A percentile compares a stretch with the other conserved stretches of the same genome.
Conservation (phyloP, 1,140 invertebrate species). For the Triops cancriformis region DNA sequence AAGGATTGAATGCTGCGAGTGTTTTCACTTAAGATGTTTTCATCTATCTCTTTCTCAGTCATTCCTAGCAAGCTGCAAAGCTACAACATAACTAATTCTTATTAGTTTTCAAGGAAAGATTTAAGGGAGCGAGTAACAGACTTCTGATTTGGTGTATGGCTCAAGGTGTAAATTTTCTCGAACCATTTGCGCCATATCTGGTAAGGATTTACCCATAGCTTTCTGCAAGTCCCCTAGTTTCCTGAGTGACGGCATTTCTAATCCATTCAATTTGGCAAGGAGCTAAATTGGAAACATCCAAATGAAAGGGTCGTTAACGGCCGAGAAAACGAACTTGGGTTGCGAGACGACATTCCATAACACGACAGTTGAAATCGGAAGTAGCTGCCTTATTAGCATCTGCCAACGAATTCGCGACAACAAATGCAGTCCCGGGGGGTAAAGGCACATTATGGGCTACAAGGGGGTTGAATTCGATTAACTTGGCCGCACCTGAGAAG, state of each 20-base stretch:
- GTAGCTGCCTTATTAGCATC: constrained; percentile 91
- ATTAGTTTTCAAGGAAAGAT: not conserved
- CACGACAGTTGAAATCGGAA: constrained; percentile 75
- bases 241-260: constrained; percentile 16
- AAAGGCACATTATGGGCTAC: constrained; percentile 64
- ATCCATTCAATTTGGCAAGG: constrained; percentile 23
- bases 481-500: constrained; percentile 62
- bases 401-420: constrained; percentile 84
- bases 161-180: constrained; percentile 54
- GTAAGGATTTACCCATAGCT: constrained; percentile 49
- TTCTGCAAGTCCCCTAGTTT: constrained; percentile 62
- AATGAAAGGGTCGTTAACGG: not conserved
- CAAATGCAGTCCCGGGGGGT: constrained; percentile 74
- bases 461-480: constrained; percentile 91
- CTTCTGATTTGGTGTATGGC: constrained; percentile 66
- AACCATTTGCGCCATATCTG: constrained; percentile 60
- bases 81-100: constrained; percentile 34
- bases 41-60: constrained; percentile 53
- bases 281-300: constrained; percentile 17
- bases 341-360: constrained; percentile 52
- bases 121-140: constrained; percentile 39
- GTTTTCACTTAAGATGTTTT: constrained; percentile 56
- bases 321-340: constrained; percentile 40
- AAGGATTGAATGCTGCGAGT: constrained; percentile 61
- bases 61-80: constrained; percentile 53